Conservation (phyloP, 2,888 invertebrate species). For the Sphaeridia pumilis region DNA sequence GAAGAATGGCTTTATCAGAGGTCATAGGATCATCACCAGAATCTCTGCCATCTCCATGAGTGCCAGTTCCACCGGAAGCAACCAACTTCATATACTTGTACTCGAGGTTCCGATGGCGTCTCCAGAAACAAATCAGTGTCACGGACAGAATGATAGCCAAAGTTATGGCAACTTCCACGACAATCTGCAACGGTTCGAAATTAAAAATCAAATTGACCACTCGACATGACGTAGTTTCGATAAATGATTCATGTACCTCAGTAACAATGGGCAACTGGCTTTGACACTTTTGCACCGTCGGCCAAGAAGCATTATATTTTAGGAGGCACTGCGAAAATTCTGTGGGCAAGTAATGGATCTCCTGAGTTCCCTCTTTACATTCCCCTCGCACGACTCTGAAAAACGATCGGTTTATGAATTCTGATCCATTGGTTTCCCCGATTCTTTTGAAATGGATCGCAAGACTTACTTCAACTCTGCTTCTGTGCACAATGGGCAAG, state of each 20-base stretch:
- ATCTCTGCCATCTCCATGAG: slow-evolving; percentile 11
- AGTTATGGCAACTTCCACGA: slow-evolving; percentile 37
- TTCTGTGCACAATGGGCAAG: slow-evolving; percentile 47
- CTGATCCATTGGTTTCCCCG: too few relatives aligned
- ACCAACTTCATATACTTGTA: slow-evolving; percentile 49
- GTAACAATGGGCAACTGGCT: slow-evolving; percentile 37
- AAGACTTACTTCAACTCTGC: slow-evolving; percentile 42
- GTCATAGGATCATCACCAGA: slow-evolving; percentile 41
- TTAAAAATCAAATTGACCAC: too few relatives aligned
- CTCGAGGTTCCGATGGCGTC: slow-evolving; percentile 42
- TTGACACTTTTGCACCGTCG: slow-evolving; percentile 36
- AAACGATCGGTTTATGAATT: too few relatives aligned
- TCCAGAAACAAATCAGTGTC: slow-evolving; percentile 41
- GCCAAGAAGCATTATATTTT: slow-evolving; percentile 29
- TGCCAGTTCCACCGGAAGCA: slow-evolving; percentile 36
- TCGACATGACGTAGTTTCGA: not conserved
- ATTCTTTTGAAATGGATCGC: too few relatives aligned
- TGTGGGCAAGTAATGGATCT: slow-evolving; percentile 45
- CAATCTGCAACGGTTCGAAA: slow-evolving; percentile 36
- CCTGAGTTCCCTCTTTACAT: slow-evolving; percentile 46
- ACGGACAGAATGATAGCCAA: slow-evolving; percentile 38
- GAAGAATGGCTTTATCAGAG: slow-evolving; percentile 40
- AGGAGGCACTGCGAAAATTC: slow-evolving; percentile 36
- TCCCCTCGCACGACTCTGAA: slow-evolving; percentile 44
- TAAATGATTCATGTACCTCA: too few relatives aligned